Conservation (phyloP, 2,888 invertebrate genomes). For the Drosophila hawaiiensis region DNA sequence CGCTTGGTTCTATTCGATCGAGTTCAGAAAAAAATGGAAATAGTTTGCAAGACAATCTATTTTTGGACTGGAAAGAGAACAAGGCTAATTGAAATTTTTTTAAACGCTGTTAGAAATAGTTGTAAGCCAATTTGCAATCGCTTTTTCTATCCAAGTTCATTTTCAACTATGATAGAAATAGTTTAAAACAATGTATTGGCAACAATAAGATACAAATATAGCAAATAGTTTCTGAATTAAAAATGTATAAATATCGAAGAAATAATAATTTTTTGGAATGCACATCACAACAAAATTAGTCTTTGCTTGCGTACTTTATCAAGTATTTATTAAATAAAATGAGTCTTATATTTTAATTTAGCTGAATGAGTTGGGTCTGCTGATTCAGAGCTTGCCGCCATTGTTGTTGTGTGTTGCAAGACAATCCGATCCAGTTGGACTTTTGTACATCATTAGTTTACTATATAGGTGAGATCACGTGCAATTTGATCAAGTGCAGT, state of each 20-base stretch:
- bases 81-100: neutral
- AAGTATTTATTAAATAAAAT: neutral
- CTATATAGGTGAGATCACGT: conserved; percentile 9
- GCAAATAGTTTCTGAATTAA: neutral
- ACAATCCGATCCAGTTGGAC: conserved; percentile 26
- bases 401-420: conserved; percentile 5
- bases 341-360: neutral
- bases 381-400: neutral
- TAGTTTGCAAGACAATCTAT: neutral
- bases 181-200: neutral
- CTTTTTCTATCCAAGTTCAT: neutral
- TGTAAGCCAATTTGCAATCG: neutral
- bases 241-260: neutral
- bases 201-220: rapidly evolving
- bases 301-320: no score
- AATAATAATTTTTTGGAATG: neutral
- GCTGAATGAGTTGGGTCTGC: neutral
- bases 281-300: neutral
- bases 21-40: neutral
- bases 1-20: neutral
- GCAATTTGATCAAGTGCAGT: conserved; percentile 25
- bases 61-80: neutral
- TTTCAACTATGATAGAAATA: neutral
- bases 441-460: conserved; percentile 10
- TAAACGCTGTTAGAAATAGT: neutral